A percentile compares a stretch with the other conserved stretches of the same genome.
These are phyloP conservation scores for Diachasma alloeum DNA, from an alignment of 1,140 invertebrate genomes.

Conservation along the genomic window DNA sequence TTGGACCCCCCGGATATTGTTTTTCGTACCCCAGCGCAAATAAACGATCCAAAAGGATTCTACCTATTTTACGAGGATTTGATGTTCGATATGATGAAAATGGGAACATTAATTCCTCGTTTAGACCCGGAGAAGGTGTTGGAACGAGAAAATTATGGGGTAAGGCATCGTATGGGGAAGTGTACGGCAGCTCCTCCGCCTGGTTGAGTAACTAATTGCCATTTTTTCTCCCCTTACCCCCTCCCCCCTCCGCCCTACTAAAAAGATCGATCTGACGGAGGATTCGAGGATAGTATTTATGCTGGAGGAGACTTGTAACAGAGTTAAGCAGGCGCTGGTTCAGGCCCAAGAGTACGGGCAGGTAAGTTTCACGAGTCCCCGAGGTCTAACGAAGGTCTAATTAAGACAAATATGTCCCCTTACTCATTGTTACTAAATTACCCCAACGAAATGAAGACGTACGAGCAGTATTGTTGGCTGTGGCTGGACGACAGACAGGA, in stretches of 20 bases:
- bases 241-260: not conserved
- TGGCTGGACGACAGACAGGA: conserved; percentile 73
- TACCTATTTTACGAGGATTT: conserved; percentile 68
- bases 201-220: not conserved
- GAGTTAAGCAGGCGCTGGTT: conserved; percentile 47
- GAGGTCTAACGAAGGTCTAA: conserved; percentile 22
- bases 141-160: conserved; percentile 48
- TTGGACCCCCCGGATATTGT: conserved; percentile 71
- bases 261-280: conserved; percentile 48
- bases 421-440: conserved; percentile 16
- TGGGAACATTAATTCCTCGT: conserved; percentile 77
- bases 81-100: conserved; percentile 71
- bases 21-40: conserved; percentile 71
- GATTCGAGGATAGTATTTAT: conserved; percentile 55
- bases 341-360: conserved; percentile 45
- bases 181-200: not conserved
- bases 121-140: conserved; percentile 51
- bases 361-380: conserved; percentile 37
- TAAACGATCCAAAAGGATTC: conserved; percentile 69
- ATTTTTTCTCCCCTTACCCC: not conserved
- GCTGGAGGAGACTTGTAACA: conserved; percentile 53
- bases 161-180: conserved; percentile 19
- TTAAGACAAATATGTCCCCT: conserved; percentile 18
- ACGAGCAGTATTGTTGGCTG: conserved; percentile 67
- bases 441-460: conserved; percentile 36